Evolutionary conservation across 2,888 invertebrate species (phyloP).

Genomic region (Dermolepida albohirtum): DNA sequence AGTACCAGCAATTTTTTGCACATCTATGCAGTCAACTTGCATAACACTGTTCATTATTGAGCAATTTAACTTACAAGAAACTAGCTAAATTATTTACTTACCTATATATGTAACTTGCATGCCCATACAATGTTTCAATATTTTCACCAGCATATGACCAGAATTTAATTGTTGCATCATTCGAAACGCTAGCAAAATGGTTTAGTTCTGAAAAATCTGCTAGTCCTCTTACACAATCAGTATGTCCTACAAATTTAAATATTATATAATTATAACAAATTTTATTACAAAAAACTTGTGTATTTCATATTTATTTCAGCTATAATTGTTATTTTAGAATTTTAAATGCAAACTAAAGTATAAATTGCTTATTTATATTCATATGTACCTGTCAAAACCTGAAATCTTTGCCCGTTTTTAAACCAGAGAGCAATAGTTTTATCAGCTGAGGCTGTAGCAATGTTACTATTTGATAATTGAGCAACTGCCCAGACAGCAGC

Average conservation of each 20-base stretch:
- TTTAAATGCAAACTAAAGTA: slow-evolving; percentile 14
- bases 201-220: slow-evolving; percentile 74
- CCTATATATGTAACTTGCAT: slow-evolving; percentile 88
- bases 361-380: background rate
- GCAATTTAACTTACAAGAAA: too few species aligned
- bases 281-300: too few species aligned
- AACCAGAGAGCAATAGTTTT: slow-evolving; percentile 89
- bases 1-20: too few species aligned
- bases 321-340: background rate
- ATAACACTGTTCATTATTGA: too few species aligned
- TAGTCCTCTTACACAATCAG: slow-evolving; percentile 90
- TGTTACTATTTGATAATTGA: slow-evolving; percentile 69
- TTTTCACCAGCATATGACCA: slow-evolving; percentile 88
- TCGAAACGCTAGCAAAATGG: slow-evolving; percentile 89
- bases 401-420: slow-evolving; percentile 74
- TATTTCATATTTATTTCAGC: too few species aligned
- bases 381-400: slow-evolving; percentile 73
- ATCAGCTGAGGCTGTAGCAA: slow-evolving; percentile 93
- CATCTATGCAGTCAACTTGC: too few species aligned
- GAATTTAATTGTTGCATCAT: slow-evolving; percentile 87
- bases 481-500: slow-evolving; percentile 89
- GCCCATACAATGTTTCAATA: slow-evolving; percentile 81
- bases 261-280: slow-evolving; percentile 36
- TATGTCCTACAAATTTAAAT: slow-evolving; percentile 74
- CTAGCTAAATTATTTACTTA: slow-evolving; percentile 30